A percentile compares a stretch with the other conserved stretches of the same genome.
Conservation (phyloP, 2,888 invertebrate species). For the Theretra japonica region DNA sequence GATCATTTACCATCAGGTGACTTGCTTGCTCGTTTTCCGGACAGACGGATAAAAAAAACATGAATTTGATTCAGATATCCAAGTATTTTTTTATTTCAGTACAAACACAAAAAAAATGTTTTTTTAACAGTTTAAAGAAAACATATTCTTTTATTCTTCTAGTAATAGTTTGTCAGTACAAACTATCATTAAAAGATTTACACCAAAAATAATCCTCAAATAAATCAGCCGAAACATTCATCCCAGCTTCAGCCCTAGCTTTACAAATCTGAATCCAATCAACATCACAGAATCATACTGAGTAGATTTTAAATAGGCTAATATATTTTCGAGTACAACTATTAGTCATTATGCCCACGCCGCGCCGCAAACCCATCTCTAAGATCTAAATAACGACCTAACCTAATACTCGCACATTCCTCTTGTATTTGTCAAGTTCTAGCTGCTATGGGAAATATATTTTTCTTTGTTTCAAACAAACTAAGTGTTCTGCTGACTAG, state of each 20-base stretch:
- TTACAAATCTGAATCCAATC: not conserved
- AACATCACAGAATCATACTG: not conserved
- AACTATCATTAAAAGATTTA: too few relatives aligned
- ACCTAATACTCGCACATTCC: constrained; percentile 68
- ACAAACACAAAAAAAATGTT: too few relatives aligned
- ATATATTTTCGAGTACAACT: constrained; percentile 37
- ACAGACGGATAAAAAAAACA: too few relatives aligned
- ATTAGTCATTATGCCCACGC: constrained; percentile 62
- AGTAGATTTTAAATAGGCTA: constrained; percentile 19
- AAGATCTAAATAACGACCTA: constrained; percentile 67
- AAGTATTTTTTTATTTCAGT: too few relatives aligned
- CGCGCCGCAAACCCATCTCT: constrained; percentile 58
- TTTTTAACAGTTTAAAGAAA: too few relatives aligned
- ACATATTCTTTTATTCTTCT: too few relatives aligned
- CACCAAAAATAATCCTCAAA: too few relatives aligned
- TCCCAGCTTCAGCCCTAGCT: not conserved
- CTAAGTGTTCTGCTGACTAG: not conserved
- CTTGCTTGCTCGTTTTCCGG: too few relatives aligned
- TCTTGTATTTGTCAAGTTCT: constrained; percentile 68
- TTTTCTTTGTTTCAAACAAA: constrained; percentile 46
- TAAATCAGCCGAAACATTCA: too few relatives aligned
- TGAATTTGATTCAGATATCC: too few relatives aligned
- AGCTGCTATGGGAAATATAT: constrained; percentile 54
- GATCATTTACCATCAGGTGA: too few relatives aligned
- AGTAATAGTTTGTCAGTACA: too few relatives aligned